A percentile compares a stretch with the other conserved stretches of the same genome.
Conservation (phyloP, 2,113 vertebrate species). For the Menidia beryllina region DNA sequence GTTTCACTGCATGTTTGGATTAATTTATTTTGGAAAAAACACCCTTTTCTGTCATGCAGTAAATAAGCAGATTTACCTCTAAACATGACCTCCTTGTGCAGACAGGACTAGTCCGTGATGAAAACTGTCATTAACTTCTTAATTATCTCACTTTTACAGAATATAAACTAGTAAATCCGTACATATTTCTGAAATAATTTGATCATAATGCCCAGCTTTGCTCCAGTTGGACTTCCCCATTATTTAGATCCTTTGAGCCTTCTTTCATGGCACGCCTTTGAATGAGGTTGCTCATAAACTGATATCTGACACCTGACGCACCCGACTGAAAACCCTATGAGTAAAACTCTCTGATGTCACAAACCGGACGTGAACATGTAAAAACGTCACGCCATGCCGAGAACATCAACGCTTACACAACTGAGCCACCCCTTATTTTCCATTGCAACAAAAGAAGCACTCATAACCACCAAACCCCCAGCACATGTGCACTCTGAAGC, state of each 20-base stretch:
- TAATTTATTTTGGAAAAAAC: neutral
- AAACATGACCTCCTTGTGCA: neutral
- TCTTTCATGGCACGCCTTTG: slow-evolving; percentile 1
- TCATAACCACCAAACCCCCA: slow-evolving; percentile 16
- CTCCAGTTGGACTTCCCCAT: neutral
- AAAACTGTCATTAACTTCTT: neutral
- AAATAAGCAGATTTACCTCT: slow-evolving; percentile 1
- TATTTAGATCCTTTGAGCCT: neutral
- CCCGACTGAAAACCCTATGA: slow-evolving; percentile 30
- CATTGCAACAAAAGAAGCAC: slow-evolving; percentile 44
- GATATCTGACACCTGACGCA: slow-evolving; percentile 44
- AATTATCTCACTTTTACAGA: neutral
- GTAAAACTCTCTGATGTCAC: slow-evolving; percentile 39
- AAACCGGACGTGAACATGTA: slow-evolving; percentile 39
- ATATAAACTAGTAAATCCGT: no score
- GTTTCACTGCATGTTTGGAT: neutral
- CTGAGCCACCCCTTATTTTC: slow-evolving; percentile 32
- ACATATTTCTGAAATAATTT: neutral
- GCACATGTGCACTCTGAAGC: slow-evolving; percentile 9
- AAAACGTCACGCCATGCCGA: slow-evolving; percentile 27
- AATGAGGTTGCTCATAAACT: slow-evolving; percentile 28
- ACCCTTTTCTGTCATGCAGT: neutral
- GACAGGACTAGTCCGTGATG: neutral
- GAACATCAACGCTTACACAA: slow-evolving; percentile 52
- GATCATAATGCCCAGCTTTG: neutral